Percentiles rank a stretch among this genome's conserved stretches.
phyloP scores from a whole-genome alignment of 2,797 vertebrate genomes.

The Antrozous pallidus region DNA sequence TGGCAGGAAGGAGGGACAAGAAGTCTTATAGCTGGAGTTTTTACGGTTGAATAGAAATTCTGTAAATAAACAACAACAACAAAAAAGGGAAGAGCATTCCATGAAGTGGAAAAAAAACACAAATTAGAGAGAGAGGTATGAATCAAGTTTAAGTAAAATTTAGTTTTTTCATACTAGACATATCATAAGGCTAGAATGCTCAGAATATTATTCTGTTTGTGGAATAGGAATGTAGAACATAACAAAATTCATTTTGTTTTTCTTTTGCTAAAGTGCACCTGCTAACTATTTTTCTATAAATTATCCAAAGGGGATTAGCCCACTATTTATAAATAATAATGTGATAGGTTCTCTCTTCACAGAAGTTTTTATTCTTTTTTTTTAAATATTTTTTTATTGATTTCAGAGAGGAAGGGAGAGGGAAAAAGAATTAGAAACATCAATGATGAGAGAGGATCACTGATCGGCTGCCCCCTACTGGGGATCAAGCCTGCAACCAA shows the following conservation, averaged over 20 bases:
- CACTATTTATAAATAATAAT: conserved; percentile 6
- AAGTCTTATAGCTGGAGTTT: not conserved
- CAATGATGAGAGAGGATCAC: too few relatives aligned
- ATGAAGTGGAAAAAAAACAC: not conserved
- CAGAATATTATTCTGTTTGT: not conserved
- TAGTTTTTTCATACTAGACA: not conserved
- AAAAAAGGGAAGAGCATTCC: not conserved
- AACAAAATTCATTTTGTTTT: conserved; percentile 32
- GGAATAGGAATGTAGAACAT: not conserved
- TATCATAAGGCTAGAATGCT: not conserved
- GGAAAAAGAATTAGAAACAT: too few relatives aligned
- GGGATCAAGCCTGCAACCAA: too few relatives aligned
- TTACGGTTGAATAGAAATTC: not conserved
- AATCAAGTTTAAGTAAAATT: not conserved
- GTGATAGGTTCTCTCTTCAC: not conserved
- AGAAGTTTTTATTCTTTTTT: not conserved
- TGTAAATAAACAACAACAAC: not conserved
- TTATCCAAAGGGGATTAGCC: not conserved
- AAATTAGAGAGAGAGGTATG: not conserved
- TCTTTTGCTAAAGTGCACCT: not conserved
- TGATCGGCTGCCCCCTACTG: too few relatives aligned
- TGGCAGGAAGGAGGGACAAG: not conserved
- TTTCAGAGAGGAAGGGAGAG: too few relatives aligned
- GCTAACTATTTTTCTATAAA: conserved; percentile 25
- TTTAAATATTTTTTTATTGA: too few relatives aligned